These are phyloP conservation scores for Olivierus martensii DNA, from an alignment of 1,140 invertebrate species.

Conservation along the genomic window DNA sequence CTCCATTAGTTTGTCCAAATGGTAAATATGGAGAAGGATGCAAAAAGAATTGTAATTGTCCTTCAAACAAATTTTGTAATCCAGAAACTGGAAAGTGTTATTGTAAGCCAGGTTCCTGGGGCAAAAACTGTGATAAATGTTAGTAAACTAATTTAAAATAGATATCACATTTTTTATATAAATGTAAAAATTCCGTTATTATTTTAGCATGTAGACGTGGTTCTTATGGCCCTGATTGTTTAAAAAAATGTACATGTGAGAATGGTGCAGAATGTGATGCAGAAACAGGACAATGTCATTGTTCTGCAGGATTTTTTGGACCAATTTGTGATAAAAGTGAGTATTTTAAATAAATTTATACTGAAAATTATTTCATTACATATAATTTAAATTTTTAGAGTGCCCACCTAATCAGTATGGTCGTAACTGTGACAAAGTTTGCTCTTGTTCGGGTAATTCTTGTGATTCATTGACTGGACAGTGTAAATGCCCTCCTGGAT, in stretches of 20 bases:
- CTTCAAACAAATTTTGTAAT: conserved; percentile 36
- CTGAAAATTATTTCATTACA: neutral
- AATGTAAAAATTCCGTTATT: neutral
- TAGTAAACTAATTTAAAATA: neutral
- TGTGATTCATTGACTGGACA: neutral
- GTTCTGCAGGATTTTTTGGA: conserved; percentile 25
- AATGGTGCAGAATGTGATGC: conserved; percentile 17
- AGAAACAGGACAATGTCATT: conserved; percentile 29
- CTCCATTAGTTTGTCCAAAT: conserved; percentile 11
- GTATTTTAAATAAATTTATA: no score
- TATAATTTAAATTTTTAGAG: neutral
- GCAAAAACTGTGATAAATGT: conserved; percentile 10
- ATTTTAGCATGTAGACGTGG: conserved; percentile 46
- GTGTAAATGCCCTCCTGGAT: neutral
- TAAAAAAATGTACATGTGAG: conserved; percentile 27
- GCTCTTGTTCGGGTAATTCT: neutral
- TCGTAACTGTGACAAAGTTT: neutral
- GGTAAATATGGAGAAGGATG: conserved; percentile 17
- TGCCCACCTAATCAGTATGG: neutral
- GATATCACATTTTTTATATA: neutral
- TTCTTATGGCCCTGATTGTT: conserved; percentile 57
- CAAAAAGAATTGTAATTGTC: conserved; percentile 14
- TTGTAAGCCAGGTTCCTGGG: conserved; percentile 39
- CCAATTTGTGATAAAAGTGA: conserved; percentile 29
- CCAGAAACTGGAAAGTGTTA: conserved; percentile 56